Percentiles rank a stretch among this genome's conserved stretches.
Conservation (phyloP, 2,113 vertebrate genomes). For the Nansenia antarctica region DNA sequence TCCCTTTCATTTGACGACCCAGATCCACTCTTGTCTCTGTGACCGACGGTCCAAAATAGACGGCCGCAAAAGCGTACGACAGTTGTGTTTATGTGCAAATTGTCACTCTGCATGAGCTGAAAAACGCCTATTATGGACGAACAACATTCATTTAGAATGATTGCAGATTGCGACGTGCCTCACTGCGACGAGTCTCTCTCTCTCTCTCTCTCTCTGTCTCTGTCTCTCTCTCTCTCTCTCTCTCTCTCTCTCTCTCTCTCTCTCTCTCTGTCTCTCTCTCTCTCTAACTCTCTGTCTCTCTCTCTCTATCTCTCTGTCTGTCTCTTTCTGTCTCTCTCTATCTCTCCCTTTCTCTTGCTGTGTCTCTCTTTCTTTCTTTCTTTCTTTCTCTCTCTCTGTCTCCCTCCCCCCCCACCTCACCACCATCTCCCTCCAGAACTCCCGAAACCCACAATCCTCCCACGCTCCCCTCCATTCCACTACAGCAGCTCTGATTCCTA, state of each 20-base stretch:
- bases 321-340: no score
- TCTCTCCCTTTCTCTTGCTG: no score
- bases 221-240: no score
- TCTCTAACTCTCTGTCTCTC: no score
- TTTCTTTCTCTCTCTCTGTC: no score
- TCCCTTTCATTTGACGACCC: slow-evolving; percentile 18
- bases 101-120: slow-evolving; percentile 57
- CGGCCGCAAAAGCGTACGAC: slow-evolving; percentile 49
- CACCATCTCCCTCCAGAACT: no score
- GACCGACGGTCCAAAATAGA: slow-evolving; percentile 53
- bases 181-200: slow-evolving; percentile 53
- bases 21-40: slow-evolving; percentile 23
- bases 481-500: slow-evolving; percentile 36
- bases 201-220: neutral
- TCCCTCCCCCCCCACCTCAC: no score
- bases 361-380: no score
- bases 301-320: no score
- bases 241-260: neutral
- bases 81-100: slow-evolving; percentile 69
- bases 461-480: slow-evolving; percentile 52
- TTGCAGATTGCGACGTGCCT: slow-evolving; percentile 67
- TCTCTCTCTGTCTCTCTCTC: neutral
- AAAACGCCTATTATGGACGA: slow-evolving; percentile 73
- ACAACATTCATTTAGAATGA: slow-evolving; percentile 71
- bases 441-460: slow-evolving; percentile 69